A percentile compares a stretch with the other conserved stretches of the same genome.
phyloP scores from a whole-genome alignment of 2,888 invertebrate species.

The Torymus texanus region DNA sequence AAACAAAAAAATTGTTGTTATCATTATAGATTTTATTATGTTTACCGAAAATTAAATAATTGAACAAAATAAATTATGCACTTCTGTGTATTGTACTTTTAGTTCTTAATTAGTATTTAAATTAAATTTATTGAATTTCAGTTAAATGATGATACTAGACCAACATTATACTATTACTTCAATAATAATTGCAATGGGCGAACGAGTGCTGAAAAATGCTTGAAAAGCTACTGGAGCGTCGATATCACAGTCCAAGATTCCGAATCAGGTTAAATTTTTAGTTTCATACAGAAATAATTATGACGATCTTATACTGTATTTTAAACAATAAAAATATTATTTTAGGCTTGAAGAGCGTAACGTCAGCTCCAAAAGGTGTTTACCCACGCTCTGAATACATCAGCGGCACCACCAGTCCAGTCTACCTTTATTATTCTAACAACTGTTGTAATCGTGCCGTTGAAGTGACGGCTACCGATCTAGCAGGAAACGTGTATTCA shows the following conservation, averaged over 20 bases:
- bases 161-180: conserved; percentile 80
- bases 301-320: neutral
- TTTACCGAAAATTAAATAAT: too few relatives aligned
- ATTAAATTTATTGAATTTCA: conserved; percentile 1
- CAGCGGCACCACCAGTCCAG: conserved; percentile 81
- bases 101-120: too few relatives aligned
- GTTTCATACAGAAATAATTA: neutral
- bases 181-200: conserved; percentile 81
- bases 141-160: conserved; percentile 77
- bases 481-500: conserved; percentile 81
- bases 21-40: too few relatives aligned
- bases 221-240: conserved; percentile 82
- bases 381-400: conserved; percentile 80
- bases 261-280: conserved; percentile 59
- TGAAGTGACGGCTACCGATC: conserved; percentile 82
- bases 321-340: neutral
- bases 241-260: conserved; percentile 82
- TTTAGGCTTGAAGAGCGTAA: conserved; percentile 68
- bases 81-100: too few relatives aligned
- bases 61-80: too few relatives aligned
- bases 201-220: conserved; percentile 78
- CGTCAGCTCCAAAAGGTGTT: conserved; percentile 76
- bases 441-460: conserved; percentile 85
- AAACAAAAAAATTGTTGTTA: conserved; percentile 73
- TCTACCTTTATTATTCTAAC: conserved; percentile 82